A percentile compares a stretch with the other conserved stretches of the same genome.
These are phyloP conservation scores for Dasyornis broadbenti DNA, from an alignment of 2,113 vertebrate species.

Conservation along the genomic window DNA sequence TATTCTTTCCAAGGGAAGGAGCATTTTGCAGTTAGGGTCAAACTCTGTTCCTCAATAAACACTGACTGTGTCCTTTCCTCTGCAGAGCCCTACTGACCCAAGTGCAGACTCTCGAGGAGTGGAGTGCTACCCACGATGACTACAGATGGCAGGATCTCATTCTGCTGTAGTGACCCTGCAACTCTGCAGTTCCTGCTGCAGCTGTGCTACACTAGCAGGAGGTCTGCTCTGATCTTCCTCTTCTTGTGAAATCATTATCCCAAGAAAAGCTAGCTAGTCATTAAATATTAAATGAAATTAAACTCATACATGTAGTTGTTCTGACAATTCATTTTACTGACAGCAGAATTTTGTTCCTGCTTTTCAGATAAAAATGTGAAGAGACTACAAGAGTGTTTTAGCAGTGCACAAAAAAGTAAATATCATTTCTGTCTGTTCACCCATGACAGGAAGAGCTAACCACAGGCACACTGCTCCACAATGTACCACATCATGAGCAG, in stretches of 20 bases:
- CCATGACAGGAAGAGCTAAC: not conserved
- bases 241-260: slow-evolving; percentile 27
- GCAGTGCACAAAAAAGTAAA: not conserved
- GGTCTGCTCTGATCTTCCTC: slow-evolving; percentile 38
- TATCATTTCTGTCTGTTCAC: not conserved
- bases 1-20: not conserved
- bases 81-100: not conserved
- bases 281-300: slow-evolving; percentile 56
- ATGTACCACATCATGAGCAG: not conserved
- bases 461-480: not conserved
- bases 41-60: not conserved
- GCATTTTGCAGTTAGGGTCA: not conserved
- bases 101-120: not conserved
- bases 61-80: not conserved
- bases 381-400: not conserved
- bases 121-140: not conserved
- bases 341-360: slow-evolving; percentile 18
- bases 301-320: slow-evolving; percentile 20
- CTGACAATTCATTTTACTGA: slow-evolving; percentile 13
- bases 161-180: not conserved
- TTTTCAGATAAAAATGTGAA: not conserved
- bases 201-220: slow-evolving; percentile 15
- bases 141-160: not conserved
- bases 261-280: slow-evolving; percentile 28
- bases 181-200: slow-evolving; percentile 1